Conservation (phyloP, 1,140 invertebrate species). For the Amyelois transitella region DNA sequence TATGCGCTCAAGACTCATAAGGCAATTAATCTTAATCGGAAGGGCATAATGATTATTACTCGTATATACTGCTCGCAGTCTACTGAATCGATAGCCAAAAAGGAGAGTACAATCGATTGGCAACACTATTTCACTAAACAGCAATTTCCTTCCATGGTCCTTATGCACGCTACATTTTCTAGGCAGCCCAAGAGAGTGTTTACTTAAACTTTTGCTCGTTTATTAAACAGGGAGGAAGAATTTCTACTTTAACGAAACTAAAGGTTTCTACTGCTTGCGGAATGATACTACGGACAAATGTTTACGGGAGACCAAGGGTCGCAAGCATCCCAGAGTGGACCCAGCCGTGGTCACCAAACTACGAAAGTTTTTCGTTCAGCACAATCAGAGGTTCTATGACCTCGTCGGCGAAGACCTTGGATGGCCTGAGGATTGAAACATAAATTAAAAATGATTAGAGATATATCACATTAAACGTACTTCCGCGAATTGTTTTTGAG, state of each 20-base stretch:
- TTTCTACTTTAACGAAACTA: conserved; percentile 98
- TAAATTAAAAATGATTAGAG: conserved; percentile 2
- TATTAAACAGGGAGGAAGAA: conserved; percentile 84
- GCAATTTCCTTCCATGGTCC: no score
- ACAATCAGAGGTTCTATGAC: conserved; percentile 96
- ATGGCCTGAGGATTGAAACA: conserved; percentile 85
- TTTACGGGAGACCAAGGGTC: conserved; percentile 94
- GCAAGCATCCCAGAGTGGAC: conserved; percentile 92
- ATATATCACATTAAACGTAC: no score
- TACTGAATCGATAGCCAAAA: no score
- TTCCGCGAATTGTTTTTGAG: no score
- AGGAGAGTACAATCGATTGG: no score
- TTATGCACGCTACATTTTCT: no score
- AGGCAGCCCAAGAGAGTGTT: neutral
- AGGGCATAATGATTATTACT: no score
- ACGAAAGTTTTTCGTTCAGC: conserved; percentile 93
- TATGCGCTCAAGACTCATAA: no score
- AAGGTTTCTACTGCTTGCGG: conserved; percentile 96
- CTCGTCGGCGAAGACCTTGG: conserved; percentile 93
- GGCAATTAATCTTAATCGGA: no score
- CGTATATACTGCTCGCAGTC: no score
- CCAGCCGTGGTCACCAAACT: conserved; percentile 89
- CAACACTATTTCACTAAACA: no score
- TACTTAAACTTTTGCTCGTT: neutral
- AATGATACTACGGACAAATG: conserved; percentile 92